Base-by-base conservation (phyloP, 2,797 vertebrate species). In the Tamandua tetradactyla region DNA sequence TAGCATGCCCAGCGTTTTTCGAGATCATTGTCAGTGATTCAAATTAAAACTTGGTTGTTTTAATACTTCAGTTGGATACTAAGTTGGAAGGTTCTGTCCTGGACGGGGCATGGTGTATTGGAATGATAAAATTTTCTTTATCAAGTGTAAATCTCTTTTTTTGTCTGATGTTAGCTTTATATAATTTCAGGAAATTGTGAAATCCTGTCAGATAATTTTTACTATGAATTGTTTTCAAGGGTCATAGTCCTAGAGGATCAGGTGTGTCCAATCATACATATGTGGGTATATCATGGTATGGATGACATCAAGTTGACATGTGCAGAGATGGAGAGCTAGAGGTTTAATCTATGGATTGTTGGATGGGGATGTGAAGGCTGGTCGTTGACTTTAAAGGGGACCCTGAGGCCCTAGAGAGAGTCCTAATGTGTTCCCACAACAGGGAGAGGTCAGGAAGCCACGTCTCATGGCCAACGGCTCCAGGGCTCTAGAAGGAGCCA, bases 241-340 rank as follows among this genome's bases (percentile, higher is more conserved):
- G 37, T 22, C 12, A 85, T 32, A 25, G 40, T 18, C 57, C 18
- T 10, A 3, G 5, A 1, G 10, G 37, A 13, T 27, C 27, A 17
- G 17, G 8, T 5, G 23, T 35, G 49, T 14, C 42, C 7, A 22
- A 1, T 2, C 61, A 15, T 4, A 7, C 3, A 37, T 84, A 5
- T 5, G 27, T 27, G 44, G 23, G 15, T 18, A 2, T 35, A 12
- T 85, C 7, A 0, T 0, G 13, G 27, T 23, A 15, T 8, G 27
- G 35, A 0, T 25, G 1, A 2, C 7, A 12, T 27, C 32, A 8
- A 10, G 23, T 4, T 40, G 75, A 11, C 17, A 0, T 1, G 17
- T 10, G 10, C 7, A 30, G 55, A 61, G 27, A n/a, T 40, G 1
- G 13, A 7, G 22, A 4, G 35, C 27, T 2, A 35, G 42, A 23